phyloP scores from a whole-genome alignment of 2,888 invertebrate genomes.

The Noctua fimbriata region DNA sequence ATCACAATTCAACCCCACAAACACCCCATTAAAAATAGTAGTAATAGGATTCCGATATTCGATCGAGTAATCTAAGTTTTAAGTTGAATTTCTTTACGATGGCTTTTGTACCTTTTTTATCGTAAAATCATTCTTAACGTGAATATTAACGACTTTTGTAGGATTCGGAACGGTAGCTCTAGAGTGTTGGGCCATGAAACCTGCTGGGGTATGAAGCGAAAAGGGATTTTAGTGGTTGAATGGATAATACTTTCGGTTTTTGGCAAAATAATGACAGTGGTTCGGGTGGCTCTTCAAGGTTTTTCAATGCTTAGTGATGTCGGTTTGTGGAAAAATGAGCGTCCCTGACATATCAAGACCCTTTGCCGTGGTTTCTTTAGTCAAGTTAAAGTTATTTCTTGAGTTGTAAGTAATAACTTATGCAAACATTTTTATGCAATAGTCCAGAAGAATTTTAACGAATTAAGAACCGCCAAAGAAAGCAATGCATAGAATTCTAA shows the following conservation, averaged over 20 bases:
- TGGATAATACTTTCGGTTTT: neutral
- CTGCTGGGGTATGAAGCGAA: neutral
- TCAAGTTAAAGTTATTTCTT: too few relatives aligned
- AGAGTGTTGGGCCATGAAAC: slow-evolving; percentile 30
- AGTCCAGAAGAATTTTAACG: too few relatives aligned
- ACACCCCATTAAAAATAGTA: slow-evolving; percentile 45
- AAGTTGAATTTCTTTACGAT: slow-evolving; percentile 53
- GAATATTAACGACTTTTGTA: slow-evolving; percentile 62
- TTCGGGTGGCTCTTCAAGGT: neutral
- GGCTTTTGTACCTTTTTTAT: slow-evolving; percentile 57
- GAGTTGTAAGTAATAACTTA: too few relatives aligned
- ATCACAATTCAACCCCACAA: slow-evolving; percentile 22
- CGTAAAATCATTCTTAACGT: slow-evolving; percentile 58
- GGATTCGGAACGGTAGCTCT: slow-evolving; percentile 22
- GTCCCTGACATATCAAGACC: neutral
- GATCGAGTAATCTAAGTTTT: slow-evolving; percentile 56
- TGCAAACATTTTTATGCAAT: too few relatives aligned
- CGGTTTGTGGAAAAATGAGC: neutral
- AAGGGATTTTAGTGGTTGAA: neutral
- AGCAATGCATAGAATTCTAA: too few relatives aligned
- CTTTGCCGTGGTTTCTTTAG: too few relatives aligned
- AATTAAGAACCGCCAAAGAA: too few relatives aligned
- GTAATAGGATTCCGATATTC: slow-evolving; percentile 47
- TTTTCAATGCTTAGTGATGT: neutral
- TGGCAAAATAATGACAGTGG: neutral